Evolutionary conservation across 2,888 invertebrate genomes (phyloP).

Genomic region (Trichopria drosophilae): DNA sequence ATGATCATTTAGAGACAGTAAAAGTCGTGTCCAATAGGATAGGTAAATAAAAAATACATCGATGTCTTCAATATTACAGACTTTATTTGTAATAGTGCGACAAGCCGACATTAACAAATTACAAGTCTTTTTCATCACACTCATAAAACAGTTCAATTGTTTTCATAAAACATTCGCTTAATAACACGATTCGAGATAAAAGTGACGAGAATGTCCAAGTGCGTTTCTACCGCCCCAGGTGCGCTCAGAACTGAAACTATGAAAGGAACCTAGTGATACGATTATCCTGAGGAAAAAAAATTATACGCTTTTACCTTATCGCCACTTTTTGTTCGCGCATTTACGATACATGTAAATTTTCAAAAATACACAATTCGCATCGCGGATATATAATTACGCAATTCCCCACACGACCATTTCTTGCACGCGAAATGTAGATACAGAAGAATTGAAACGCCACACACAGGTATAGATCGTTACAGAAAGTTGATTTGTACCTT

Average conservation of each 20-base stretch:
- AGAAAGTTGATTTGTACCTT: too few species aligned
- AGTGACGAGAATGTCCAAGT: constrained; percentile 26
- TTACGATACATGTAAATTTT: too few species aligned
- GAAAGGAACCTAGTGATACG: constrained; percentile 23
- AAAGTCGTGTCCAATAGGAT: too few species aligned
- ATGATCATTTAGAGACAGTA: too few species aligned
- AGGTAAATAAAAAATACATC: too few species aligned
- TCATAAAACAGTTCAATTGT: constrained; percentile 29
- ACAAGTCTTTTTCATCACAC: constrained; percentile 37
- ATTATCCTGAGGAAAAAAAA: too few species aligned
- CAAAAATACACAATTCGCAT: constrained; percentile 11
- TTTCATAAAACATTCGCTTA: too few species aligned
- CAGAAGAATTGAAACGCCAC: constrained; percentile 6
- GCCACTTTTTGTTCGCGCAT: too few species aligned
- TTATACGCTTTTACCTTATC: too few species aligned
- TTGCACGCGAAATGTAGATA: constrained; percentile 11
- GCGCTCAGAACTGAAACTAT: constrained; percentile 24
- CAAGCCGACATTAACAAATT: constrained; percentile 36
- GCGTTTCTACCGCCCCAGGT: constrained; percentile 19
- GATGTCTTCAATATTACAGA: too few species aligned
- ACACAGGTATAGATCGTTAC: too few species aligned
- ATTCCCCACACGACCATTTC: constrained; percentile 11
- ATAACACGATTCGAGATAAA: constrained; percentile 21
- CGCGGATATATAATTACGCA: constrained; percentile 1
- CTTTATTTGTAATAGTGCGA: constrained; percentile 47